Conservation (phyloP, 2,113 vertebrate species). For the Mirza zaza region DNA sequence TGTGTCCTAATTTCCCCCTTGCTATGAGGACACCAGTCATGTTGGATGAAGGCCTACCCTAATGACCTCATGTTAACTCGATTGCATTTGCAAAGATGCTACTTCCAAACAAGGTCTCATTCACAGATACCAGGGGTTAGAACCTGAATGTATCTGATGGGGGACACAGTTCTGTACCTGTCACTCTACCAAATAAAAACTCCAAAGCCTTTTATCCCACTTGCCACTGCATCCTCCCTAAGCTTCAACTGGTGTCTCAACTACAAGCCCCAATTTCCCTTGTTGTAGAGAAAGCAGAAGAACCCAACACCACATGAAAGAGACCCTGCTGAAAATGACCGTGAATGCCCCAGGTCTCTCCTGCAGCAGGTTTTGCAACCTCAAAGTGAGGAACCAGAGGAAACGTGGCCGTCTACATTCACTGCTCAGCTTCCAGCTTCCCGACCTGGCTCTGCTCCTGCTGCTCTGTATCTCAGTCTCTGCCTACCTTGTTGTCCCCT, state of each 20-base stretch:
- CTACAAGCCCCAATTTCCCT: neutral
- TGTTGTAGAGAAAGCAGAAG: neutral
- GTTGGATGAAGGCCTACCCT: neutral
- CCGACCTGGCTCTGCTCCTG: neutral
- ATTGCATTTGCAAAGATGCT: neutral
- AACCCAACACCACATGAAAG: neutral
- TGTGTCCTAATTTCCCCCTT: neutral
- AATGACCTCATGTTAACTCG: neutral
- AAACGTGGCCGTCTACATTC: fast-evolving
- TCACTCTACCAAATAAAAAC: neutral
- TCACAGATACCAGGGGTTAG: neutral
- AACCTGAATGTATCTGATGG: neutral
- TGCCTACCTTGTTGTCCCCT: too few relatives aligned
- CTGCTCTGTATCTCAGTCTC: neutral
- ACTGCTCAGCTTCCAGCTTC: neutral
- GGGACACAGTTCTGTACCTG: neutral
- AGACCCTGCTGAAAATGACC: neutral
- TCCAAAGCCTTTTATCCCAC: neutral
- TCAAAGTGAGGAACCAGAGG: neutral
- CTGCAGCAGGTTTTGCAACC: too few relatives aligned
- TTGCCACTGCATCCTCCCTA: neutral
- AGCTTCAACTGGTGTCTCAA: neutral
- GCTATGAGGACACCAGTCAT: too few relatives aligned
- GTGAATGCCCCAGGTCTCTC: neutral
- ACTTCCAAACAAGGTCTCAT: neutral